phyloP scores from a whole-genome alignment of 2,113 vertebrate species.

The Propithecus coquereli region DNA sequence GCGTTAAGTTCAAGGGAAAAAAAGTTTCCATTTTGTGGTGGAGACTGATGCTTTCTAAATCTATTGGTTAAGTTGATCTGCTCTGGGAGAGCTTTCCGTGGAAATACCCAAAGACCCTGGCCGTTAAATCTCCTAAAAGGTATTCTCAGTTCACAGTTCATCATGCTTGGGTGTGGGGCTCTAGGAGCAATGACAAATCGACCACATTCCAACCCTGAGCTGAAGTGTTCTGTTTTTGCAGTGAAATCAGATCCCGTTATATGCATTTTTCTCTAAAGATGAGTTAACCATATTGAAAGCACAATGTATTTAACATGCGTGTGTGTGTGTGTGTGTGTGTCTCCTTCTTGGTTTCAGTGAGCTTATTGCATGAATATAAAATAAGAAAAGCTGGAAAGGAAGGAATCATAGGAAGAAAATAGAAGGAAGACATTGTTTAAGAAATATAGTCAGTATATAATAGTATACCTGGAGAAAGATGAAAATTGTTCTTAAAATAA shows the following conservation, averaged over 20 bases:
- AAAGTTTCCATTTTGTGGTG: background rate
- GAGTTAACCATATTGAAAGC: background rate
- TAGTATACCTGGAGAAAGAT: background rate
- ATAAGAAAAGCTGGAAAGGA: no score
- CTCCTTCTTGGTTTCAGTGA: background rate
- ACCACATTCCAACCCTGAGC: background rate
- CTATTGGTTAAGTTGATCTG: background rate
- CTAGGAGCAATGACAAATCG: background rate
- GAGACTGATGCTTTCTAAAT: background rate
- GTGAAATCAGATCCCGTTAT: background rate
- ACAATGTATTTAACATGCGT: fast-evolving
- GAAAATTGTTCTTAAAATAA: background rate
- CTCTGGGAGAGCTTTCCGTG: background rate
- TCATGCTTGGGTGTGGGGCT: background rate
- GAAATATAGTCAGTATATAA: background rate
- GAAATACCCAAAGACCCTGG: background rate
- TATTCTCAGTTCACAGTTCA: background rate
- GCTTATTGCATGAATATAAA: background rate
- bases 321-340: background rate
- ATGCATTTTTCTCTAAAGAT: background rate
- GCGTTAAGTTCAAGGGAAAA: background rate
- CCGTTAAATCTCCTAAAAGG: fast-evolving
- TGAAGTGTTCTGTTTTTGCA: background rate
- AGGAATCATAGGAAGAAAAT: background rate
- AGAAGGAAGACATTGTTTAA: background rate